Base-by-base conservation (phyloP, 2,797 vertebrate genomes). In the Periparus ater region DNA sequence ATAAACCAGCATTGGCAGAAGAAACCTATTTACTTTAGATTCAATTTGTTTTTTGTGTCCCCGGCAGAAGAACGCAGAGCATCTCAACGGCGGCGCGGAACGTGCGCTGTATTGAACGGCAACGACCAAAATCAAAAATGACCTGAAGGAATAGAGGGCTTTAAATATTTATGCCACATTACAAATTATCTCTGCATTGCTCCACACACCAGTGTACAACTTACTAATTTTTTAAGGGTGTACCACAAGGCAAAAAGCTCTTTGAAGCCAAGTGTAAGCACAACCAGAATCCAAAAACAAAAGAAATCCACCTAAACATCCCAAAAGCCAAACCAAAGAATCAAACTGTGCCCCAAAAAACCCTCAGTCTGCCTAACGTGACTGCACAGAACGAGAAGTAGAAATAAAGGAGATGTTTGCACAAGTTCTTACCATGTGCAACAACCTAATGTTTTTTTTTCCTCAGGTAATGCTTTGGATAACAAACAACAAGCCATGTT, bases 111-210 rank as follows among this genome's bases (percentile, higher is more conserved):
- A 85, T 27, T 38, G 62, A 91, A 67, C 2, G 0, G 88, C 6
- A 5, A 47, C 29, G 22, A 89, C 87, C 76, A 88, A 94, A 93
- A 93, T 83, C 21, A 80, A 66, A 94, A 91, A 66, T 29, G 38
- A 94, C 65, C 81, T 54, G 36, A 78, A 88, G 72, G 61, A 90
- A 91, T 1, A 50, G 23, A 77, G 29, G 8, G 27, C 67, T 89
- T 93, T 85, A 96, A 96, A 96, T 90, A 96, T 93, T 96, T 89
- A 96, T 89, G 67, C 50, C 74, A 83, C 13, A 6, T 79, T 61
- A 74, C 30, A 80, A 85, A 94, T 89, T 65, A 86, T 77, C 61
- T 65, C 70, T 82, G 80, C 74, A 32, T 58, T 95, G 60, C 63
- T 94, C 60, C 53, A 79, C 60, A 44, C 38, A 71, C 47, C 71